phyloP scores from a whole-genome alignment of 1,140 invertebrate species.

The Contarinia nasturtii region DNA sequence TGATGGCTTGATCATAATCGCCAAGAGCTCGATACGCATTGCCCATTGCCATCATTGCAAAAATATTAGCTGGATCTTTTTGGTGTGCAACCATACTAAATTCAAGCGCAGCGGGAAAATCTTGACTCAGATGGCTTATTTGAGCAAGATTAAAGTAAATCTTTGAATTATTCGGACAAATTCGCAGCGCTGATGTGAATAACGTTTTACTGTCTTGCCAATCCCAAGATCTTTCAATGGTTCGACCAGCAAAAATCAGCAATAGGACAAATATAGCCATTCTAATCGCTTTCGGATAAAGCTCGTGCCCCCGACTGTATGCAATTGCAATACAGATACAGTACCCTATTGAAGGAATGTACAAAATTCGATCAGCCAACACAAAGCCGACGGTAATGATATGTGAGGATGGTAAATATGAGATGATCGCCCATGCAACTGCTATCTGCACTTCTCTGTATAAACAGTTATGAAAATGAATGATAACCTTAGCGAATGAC shows the following conservation, averaged over 20 bases:
- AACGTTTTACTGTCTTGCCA: constrained; percentile 60
- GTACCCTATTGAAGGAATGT: constrained; percentile 72
- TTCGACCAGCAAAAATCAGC: constrained; percentile 35
- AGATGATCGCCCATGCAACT: constrained; percentile 51
- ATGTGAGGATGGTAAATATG: constrained; percentile 85
- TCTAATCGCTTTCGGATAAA: not conserved
- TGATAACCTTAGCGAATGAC: not conserved
- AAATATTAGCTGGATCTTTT: too few relatives aligned
- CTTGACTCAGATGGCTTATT: too few relatives aligned
- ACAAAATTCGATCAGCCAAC: constrained; percentile 69
- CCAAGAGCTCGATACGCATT: too few relatives aligned
- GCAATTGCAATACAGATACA: constrained; percentile 56
- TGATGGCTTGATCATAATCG: too few relatives aligned
- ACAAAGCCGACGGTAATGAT: constrained; percentile 86
- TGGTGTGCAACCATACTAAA: too few relatives aligned
- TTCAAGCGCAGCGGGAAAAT: too few relatives aligned
- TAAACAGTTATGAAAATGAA: constrained; percentile 10
- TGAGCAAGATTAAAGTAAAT: constrained; percentile 24
- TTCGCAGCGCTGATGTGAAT: constrained; percentile 47
- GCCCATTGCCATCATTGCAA: too few relatives aligned
- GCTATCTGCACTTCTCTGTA: constrained; percentile 38
- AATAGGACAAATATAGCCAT: constrained; percentile 13
- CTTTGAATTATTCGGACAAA: constrained; percentile 83
- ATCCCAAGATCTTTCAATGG: constrained; percentile 48
- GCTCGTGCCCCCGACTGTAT: constrained; percentile 20